phyloP scores from a whole-genome alignment of 2,888 invertebrate genomes.

The Mermis nigrescens region DNA sequence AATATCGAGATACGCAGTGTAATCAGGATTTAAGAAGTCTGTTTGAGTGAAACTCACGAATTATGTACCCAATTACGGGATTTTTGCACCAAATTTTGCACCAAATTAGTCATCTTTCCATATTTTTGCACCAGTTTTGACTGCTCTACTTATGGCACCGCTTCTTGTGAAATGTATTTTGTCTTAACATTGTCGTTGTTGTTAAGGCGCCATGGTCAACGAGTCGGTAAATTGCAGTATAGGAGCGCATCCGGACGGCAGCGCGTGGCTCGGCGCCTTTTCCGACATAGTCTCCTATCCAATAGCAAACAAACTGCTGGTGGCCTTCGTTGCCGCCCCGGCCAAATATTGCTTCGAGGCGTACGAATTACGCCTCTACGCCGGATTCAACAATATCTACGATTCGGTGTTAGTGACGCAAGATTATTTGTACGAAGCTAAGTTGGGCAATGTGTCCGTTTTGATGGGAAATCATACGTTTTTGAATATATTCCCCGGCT shows the following conservation, averaged over 20 bases:
- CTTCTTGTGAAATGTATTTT: too few species aligned
- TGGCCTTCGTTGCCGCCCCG: constrained; percentile 4
- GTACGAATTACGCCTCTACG: background rate
- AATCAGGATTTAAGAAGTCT: too few species aligned
- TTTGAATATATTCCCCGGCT: background rate
- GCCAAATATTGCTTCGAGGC: constrained; percentile 7
- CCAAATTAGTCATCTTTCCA: too few species aligned
- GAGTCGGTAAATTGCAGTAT: background rate
- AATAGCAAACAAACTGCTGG: background rate
- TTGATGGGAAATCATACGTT: constrained; percentile 7
- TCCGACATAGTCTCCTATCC: background rate
- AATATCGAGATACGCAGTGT: too few species aligned
- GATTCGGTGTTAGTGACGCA: background rate
- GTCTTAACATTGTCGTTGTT: too few species aligned
- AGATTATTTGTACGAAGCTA: background rate
- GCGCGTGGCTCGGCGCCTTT: constrained; percentile 3
- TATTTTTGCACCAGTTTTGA: too few species aligned
- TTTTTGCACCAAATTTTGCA: too few species aligned
- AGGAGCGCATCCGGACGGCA: background rate
- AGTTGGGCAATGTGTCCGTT: background rate
- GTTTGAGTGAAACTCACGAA: too few species aligned
- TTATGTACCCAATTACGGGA: too few species aligned
- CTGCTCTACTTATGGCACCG: too few species aligned
- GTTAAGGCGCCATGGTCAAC: too few species aligned
- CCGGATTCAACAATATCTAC: background rate